Evolutionary conservation across 2,888 invertebrate genomes (phyloP).

Genomic region (Branchellion lobata): DNA sequence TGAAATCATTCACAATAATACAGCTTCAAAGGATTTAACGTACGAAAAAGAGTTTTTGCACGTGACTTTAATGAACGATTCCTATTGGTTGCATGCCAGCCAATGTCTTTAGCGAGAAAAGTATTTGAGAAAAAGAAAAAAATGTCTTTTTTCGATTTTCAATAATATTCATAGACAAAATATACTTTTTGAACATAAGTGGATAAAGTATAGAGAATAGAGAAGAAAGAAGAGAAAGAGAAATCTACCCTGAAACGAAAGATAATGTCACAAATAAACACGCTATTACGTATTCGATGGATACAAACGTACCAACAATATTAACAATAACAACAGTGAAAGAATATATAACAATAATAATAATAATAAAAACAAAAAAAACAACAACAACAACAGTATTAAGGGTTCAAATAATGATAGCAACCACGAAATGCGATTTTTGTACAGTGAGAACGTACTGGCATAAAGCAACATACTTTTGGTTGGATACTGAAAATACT

Average conservation of each 20-base stretch:
- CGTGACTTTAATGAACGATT: constrained; percentile 3
- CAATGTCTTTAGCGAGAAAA: constrained; percentile 8
- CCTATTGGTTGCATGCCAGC: constrained; percentile 11
- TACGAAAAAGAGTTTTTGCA: background rate
- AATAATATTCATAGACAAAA: constrained; percentile 4
- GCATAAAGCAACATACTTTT: background rate
- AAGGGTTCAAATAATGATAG: constrained; percentile 2
- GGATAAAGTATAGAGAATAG: background rate
- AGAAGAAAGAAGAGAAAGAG: background rate
- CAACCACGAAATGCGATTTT: background rate
- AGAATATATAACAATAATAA: background rate
- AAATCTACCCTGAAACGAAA: constrained; percentile 28
- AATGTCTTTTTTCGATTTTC: background rate
- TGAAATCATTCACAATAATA: background rate
- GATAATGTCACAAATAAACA: constrained; percentile 14
- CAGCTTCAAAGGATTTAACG: background rate
- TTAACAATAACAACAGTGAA: background rate
- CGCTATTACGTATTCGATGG: background rate
- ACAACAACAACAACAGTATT: too few relatives aligned
- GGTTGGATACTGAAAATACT: background rate
- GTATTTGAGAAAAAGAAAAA: background rate
- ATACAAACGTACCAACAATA: background rate
- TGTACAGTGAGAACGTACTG: background rate
- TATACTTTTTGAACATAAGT: constrained; percentile 1
- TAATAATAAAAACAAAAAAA: background rate